These are phyloP conservation scores for Tautogolabrus adspersus DNA, from an alignment of 2,113 vertebrate genomes.

Conservation along the genomic window DNA sequence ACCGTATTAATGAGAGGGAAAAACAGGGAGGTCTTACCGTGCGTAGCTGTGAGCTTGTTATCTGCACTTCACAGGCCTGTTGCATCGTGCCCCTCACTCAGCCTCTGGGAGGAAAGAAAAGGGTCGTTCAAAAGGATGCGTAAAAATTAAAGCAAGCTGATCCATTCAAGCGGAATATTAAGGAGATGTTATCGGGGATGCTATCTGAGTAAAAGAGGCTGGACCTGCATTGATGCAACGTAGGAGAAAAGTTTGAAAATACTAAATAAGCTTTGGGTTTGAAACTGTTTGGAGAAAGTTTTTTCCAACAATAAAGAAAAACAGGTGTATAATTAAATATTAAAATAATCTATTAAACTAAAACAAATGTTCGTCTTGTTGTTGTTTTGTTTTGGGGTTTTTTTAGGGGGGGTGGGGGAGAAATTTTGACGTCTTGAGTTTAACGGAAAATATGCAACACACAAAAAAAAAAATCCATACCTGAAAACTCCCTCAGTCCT, in stretches of 20 bases:
- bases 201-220: slow-evolving; percentile 1
- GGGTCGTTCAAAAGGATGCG: slow-evolving; percentile 1
- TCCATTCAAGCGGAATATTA: not conserved
- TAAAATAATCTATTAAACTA: not conserved
- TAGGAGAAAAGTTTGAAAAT: slow-evolving; percentile 24
- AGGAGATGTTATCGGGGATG: not conserved
- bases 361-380: no score
- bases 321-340: not conserved
- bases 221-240: slow-evolving; percentile 22
- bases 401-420: no score
- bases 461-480: slow-evolving; percentile 33
- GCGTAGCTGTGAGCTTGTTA: slow-evolving; percentile 47
- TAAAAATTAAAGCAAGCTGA: slow-evolving; percentile 8
- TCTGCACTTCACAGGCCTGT: slow-evolving; percentile 57
- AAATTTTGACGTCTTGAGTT: not conserved
- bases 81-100: slow-evolving; percentile 65
- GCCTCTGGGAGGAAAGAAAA: not conserved
- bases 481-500: slow-evolving; percentile 31
- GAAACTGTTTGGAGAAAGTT: not conserved
- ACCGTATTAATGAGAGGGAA: slow-evolving; percentile 24
- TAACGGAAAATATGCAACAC: not conserved
- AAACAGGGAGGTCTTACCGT: slow-evolving; percentile 59
- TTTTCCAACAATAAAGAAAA: not conserved
- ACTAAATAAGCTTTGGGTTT: not conserved
- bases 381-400: no score